Evolutionary conservation across 2,888 invertebrate genomes (phyloP), one percentile per base, ranked within the genome.

Genomic region (Dryobota labecula): DNA sequence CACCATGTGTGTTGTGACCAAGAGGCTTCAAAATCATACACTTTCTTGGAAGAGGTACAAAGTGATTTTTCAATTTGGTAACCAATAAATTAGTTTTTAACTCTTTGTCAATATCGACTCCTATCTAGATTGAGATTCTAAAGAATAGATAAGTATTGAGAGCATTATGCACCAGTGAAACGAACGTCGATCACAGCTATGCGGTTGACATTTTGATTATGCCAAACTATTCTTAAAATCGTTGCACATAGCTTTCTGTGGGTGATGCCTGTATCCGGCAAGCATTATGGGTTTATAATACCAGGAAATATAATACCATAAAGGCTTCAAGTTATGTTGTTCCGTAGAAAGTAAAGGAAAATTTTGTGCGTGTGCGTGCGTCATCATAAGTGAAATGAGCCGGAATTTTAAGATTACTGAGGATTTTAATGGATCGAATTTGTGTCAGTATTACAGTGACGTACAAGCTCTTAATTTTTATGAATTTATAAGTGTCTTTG

Each of bases 341-440:
- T 70, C 24, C 13, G 56, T 58, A 77, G 75, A 82, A 80, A 80
- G 75, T 62, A 38, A 53, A 45, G 69, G 33, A 74, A 77, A 64
- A 62, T 51, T 47, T 54, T 67, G 20, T 67, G 20, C 36, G 38
- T 45, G 30, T 67, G 66, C 73, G 30, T 67, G 66, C 73, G 27
- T 71, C 80, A 57, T n/a, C 61, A 20, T 41, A 41, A 38, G 41
- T 47, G 38, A 69, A 64, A 62, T 69, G 13, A 49, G 13, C 33
- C 20, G 30, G 0, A 36, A n/a, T 70, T 62, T 63, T 65, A 65
- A 18, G n/a, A 7, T 20, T 49, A n/a, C 36, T 69, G 60, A 53
- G 24, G 38, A 57, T 57, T 38, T 45, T 53, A 58, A 30, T 60
- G 47, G 7, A 57, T 54, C 8, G 27, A 45, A 80, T 51, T 54